phyloP scores from a whole-genome alignment of 1,140 invertebrate genomes.

The Pectinophora gossypiella region DNA sequence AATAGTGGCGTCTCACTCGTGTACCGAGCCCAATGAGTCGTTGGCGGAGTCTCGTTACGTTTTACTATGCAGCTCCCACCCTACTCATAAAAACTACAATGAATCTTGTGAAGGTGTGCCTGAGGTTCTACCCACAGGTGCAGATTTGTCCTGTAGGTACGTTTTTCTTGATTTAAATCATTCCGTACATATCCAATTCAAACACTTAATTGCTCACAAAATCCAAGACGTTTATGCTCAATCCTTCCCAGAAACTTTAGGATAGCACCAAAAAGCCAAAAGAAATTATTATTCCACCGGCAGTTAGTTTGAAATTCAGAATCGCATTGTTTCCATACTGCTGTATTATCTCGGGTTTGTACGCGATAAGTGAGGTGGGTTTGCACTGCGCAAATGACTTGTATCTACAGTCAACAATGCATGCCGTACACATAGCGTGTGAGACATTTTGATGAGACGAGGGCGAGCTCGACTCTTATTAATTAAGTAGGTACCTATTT shows the following conservation, averaged over 20 bases:
- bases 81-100: not conserved
- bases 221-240: too few species aligned
- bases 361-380: not conserved
- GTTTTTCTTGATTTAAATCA: not conserved
- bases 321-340: not conserved
- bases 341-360: not conserved
- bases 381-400: not conserved
- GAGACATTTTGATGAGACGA: not conserved
- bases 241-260: too few species aligned
- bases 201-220: too few species aligned
- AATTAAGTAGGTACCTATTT: not conserved
- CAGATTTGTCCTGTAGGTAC: not conserved
- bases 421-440: not conserved
- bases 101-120: not conserved
- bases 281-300: too few species aligned
- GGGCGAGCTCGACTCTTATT: not conserved
- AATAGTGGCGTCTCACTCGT: conserved; percentile 13
- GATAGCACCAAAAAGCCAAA: too few species aligned
- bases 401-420: not conserved
- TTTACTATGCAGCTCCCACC: not conserved
- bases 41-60: not conserved
- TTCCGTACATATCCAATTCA: not conserved
- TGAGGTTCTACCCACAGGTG: not conserved
- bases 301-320: not conserved
- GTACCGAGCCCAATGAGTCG: not conserved